Base-by-base conservation (phyloP, 2,888 invertebrate genomes). In the Andrena fulva region DNA sequence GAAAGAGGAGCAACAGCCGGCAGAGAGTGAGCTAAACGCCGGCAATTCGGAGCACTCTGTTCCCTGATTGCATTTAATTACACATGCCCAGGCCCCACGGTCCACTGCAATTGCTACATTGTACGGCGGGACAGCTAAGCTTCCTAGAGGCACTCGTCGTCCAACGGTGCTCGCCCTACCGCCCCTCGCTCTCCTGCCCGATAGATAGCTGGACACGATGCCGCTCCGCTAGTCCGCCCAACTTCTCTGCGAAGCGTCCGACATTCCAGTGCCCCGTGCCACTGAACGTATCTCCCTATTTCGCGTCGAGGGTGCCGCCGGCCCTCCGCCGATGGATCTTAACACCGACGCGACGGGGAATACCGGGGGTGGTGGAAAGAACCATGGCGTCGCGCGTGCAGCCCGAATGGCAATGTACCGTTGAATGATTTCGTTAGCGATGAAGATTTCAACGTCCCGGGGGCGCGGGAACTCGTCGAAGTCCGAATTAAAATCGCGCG, bases 41-140 rank as follows among this genome's bases (percentile, higher is more conserved):
- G 92, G 91, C 91, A 91, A 92, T 92, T 92, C 91, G 89, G 89
- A 91, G 90, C 90, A 92, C 92, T 91, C 92, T 91, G 90, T 90
- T 91, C 90, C 89, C 92, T 92, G 93, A 93, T 93, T 93, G 93
- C 93, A 93, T 93, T 93, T 93, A 93, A 93, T 93, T 93, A 93
- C 93, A 93, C 90, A 90, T 90, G 91, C 90, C 90, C 89, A 81
- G 88, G 24, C 88, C 84, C 84, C 85, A 88, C 90, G 86, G 85
- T 86, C 86, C 85, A 81, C 88, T 90, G 90, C 91, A 91, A 92
- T 92, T 91, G 91, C 90, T 91, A 90, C 90, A 91, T 92, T 92
- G 91, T 90, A 87, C 87, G 83, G 73, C 84, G 82, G 88, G 82
- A 79, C 87, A 87, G 87, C 81, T 83, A 82, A 87, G 88, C 88